Base-by-base conservation (phyloP, 64 coral and sea anemone species). In the Pachyseris speciosa region DNA sequence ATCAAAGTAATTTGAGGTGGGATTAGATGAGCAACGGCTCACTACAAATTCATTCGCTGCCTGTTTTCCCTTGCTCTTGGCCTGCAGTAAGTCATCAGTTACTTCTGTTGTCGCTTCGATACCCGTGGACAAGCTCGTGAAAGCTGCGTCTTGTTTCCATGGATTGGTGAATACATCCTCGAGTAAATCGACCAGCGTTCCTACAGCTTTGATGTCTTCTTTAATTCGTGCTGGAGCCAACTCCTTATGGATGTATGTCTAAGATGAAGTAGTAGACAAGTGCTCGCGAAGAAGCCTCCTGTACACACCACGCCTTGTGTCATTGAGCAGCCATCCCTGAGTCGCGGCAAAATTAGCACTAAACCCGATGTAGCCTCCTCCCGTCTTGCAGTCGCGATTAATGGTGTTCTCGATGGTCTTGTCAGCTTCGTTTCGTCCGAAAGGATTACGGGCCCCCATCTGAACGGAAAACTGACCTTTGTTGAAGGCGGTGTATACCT, bases 261-360 rank as follows among this genome's bases (percentile, higher is more conserved):
- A 1, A 31, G 32, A 69, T 70, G 75, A 30, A 30, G 24, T 40
- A 1, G 69, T 40, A 1, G 76, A 55, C 7, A 91, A 70, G 32
- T 91, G 89, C 42, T 83, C 89, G 7, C 77, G 48, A 50, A 68
- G 65, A 42, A 92, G 57, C 13, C 42, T 69, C 37, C 30, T 91
- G 78, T 72, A 75, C 33, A 47, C 26, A 29, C 43, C 50, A 28
- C 69, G 79, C 45, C 89, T 92, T 42, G 89, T 83, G 80, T 84
- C 34, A 47, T 92, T 92, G 22, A 92, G 83, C 28, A 90, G 52
- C 88, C 75, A 80, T 81, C 88, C 49, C 34, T 90, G 88, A 30
- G 55, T 81, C 9, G 37, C 74, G 13, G 88, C 88, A 81, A 90
- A 90, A 69, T 86, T 86, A 9, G 83, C 59, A 19, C 90, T 92